phyloP scores from a whole-genome alignment of 2,797 vertebrate species.

The Leontopithecus rosalia region DNA sequence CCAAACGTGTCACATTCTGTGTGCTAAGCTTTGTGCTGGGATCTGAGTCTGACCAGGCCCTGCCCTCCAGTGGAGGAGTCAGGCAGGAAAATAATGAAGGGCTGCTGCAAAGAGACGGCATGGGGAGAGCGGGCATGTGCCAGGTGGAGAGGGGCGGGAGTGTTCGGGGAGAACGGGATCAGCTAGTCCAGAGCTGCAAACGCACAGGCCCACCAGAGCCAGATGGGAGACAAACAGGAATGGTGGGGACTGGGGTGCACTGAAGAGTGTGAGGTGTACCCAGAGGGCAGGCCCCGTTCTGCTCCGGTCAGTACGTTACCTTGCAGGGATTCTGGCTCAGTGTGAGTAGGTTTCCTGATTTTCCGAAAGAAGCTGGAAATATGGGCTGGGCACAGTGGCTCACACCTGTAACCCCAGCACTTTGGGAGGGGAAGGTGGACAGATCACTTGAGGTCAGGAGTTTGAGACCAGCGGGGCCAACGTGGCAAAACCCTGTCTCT shows the following conservation, averaged over 20 bases:
- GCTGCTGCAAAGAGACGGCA: neutral
- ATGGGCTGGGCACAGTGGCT: neutral
- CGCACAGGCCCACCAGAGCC: neutral
- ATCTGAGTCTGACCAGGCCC: neutral
- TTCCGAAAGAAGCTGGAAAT: neutral
- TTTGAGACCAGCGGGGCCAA: neutral
- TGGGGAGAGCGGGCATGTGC: too few relatives aligned
- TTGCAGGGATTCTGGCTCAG: neutral
- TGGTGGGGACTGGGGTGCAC: neutral
- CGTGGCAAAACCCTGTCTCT: neutral
- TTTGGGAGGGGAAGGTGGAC: neutral
- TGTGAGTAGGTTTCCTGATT: neutral
- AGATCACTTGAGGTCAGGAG: neutral
- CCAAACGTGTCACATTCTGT: neutral
- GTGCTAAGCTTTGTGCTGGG: neutral
- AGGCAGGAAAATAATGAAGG: neutral
- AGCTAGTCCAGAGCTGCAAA: neutral
- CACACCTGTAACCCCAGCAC: neutral
- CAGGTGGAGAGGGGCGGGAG: neutral
- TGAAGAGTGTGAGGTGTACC: neutral
- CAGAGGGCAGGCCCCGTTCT: neutral
- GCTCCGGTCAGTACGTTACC: neutral
- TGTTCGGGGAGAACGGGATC: slow-evolving; percentile 22
- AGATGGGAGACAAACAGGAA: neutral
- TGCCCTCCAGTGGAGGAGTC: neutral